phyloP scores from a whole-genome alignment of 2,888 invertebrate genomes.

The Pomacea canaliculata region DNA sequence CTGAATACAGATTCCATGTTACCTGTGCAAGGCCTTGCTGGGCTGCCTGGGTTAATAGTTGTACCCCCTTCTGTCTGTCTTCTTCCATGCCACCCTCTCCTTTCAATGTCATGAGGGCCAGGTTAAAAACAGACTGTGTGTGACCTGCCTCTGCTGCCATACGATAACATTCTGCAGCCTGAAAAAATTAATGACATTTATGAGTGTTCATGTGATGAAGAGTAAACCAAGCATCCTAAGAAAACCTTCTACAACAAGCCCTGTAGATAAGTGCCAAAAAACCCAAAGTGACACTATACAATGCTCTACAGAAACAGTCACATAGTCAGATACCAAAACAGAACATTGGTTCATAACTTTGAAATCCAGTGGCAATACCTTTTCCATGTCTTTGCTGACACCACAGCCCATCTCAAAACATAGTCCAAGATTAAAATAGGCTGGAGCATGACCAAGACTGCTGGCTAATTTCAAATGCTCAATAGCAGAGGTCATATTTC shows the following conservation, averaged over 20 bases:
- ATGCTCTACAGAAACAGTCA: too few species aligned
- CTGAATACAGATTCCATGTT: background rate
- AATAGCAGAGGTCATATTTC: slow-evolving; percentile 48
- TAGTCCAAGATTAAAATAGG: slow-evolving; percentile 78
- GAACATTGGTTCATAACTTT: too few species aligned
- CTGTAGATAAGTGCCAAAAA: too few species aligned
- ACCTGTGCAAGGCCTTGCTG: slow-evolving; percentile 55
- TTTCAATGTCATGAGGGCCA: slow-evolving; percentile 79
- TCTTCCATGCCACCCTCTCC: slow-evolving; percentile 31
- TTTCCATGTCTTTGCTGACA: slow-evolving; percentile 74
- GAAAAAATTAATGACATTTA: slow-evolving; percentile 20
- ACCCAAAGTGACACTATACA: too few species aligned
- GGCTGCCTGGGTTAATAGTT: slow-evolving; percentile 55
- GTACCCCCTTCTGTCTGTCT: slow-evolving; percentile 35
- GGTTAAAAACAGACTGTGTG: slow-evolving; percentile 78
- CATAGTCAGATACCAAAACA: too few species aligned
- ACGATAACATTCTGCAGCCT: slow-evolving; percentile 79
- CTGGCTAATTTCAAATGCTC: slow-evolving; percentile 55
- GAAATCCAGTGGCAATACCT: slow-evolving; percentile 46
- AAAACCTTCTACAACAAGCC: background rate
- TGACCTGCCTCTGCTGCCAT: slow-evolving; percentile 78
- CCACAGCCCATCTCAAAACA: slow-evolving; percentile 80
- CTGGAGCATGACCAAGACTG: slow-evolving; percentile 68
- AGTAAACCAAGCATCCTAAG: background rate
- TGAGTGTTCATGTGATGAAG: background rate